phyloP scores from a whole-genome alignment of 2,797 vertebrate genomes.

The Tokudaia tokunoshimensis region DNA sequence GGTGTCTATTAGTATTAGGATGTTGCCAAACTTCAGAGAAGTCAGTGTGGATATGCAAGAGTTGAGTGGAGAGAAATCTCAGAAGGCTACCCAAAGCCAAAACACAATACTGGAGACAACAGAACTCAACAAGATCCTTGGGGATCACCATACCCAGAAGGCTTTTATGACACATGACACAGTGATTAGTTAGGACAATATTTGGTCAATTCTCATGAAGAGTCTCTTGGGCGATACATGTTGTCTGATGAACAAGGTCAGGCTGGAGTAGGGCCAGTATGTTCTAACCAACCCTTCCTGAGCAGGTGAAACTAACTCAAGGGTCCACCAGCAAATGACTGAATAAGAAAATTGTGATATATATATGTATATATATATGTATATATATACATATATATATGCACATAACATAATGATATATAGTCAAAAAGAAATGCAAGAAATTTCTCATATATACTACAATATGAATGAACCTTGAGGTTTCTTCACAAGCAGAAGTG shows the following conservation, averaged over 20 bases:
- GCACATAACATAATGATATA: background rate
- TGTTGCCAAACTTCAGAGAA: conserved; percentile 9
- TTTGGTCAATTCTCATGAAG: background rate
- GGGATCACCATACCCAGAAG: background rate
- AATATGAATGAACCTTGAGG: background rate
- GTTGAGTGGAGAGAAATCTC: background rate
- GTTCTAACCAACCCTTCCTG: background rate
- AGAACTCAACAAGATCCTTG: conserved; percentile 27
- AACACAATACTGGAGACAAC: background rate
- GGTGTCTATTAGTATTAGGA: background rate
- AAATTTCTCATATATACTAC: background rate
- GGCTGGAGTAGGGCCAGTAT: background rate
- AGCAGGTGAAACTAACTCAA: background rate
- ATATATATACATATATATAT: too few species aligned
- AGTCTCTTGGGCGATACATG: background rate
- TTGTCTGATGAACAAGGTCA: background rate
- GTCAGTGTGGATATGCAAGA: background rate
- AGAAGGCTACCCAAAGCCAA: background rate
- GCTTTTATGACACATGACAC: background rate
- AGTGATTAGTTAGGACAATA: background rate
- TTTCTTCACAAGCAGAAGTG: background rate
- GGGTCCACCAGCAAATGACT: background rate
- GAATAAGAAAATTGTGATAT: background rate
- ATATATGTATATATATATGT: too few species aligned
- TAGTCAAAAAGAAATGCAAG: background rate